Evolutionary conservation across 2,797 vertebrate genomes (phyloP).

Genomic region (Alca torda): DNA sequence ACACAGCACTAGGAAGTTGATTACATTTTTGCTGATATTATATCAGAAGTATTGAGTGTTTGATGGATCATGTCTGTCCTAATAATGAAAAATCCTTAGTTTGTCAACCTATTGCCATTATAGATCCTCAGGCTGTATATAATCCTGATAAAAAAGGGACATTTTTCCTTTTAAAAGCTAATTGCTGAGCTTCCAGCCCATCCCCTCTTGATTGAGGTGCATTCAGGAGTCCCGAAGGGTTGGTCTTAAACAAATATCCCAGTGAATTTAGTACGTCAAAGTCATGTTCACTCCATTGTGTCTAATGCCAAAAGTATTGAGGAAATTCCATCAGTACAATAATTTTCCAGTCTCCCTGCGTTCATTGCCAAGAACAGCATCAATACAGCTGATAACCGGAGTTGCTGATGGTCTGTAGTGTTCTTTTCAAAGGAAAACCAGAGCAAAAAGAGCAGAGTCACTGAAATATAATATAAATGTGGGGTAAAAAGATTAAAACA

Average conservation of each 20-base stretch:
- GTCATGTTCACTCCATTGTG: slow-evolving; percentile 16
- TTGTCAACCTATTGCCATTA: background rate
- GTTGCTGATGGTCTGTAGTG: background rate
- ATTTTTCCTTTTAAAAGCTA: background rate
- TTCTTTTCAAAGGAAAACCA: background rate
- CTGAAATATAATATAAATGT: background rate
- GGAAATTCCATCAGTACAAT: slow-evolving; percentile 57
- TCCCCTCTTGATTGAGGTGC: background rate
- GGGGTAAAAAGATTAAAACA: background rate
- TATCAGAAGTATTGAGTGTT: background rate
- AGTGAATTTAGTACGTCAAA: slow-evolving; percentile 41
- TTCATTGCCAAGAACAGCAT: slow-evolving; percentile 21
- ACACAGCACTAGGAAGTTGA: background rate
- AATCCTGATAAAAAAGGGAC: background rate
- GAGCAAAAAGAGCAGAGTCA: background rate
- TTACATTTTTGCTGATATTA: background rate
- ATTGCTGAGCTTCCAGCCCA: background rate
- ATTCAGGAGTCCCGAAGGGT: slow-evolving; percentile 13
- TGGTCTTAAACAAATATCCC: slow-evolving; percentile 56
- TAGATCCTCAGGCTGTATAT: background rate
- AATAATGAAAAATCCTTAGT: background rate
- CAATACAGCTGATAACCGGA: background rate
- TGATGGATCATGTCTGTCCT: background rate
- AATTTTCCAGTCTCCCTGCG: background rate
- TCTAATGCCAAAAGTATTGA: slow-evolving; percentile 52